phyloP scores from a whole-genome alignment of 2,113 vertebrate genomes.

The Notarius quadriscutis region DNA sequence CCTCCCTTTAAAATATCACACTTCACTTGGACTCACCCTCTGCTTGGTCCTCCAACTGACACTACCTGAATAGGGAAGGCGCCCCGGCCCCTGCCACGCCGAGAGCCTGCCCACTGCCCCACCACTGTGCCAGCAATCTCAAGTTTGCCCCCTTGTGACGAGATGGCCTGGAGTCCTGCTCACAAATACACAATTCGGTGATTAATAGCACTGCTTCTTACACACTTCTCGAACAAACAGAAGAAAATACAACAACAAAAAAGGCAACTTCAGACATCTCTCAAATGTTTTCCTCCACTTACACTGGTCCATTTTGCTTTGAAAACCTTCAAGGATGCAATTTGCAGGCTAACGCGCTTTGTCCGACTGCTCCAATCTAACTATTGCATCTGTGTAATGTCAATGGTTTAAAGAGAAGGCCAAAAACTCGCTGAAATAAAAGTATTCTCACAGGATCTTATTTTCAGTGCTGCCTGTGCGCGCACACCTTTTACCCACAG shows the following conservation, averaged over 20 bases:
- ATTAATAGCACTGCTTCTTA: not conserved
- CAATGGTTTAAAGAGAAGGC: not conserved
- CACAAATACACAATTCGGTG: not conserved
- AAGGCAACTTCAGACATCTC: not conserved
- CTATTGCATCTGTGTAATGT: not conserved
- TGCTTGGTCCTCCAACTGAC: slow-evolving; percentile 86
- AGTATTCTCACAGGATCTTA: not conserved
- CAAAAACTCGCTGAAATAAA: not conserved
- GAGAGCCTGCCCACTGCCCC: slow-evolving; percentile 91
- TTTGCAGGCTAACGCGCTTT: too few relatives aligned
- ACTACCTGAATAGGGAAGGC: slow-evolving; percentile 89
- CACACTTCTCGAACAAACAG: not conserved
- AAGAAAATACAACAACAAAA: not conserved
- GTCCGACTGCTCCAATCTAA: not conserved
- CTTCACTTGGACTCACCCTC: slow-evolving; percentile 77
- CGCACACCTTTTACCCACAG: not conserved
- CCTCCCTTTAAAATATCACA: too few relatives aligned
- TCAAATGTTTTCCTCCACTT: not conserved
- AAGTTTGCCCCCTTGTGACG: slow-evolving; percentile 93
- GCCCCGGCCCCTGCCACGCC: slow-evolving; percentile 83
- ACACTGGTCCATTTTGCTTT: not conserved
- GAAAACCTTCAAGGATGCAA: too few relatives aligned
- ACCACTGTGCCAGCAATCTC: slow-evolving; percentile 96
- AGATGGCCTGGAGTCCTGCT: slow-evolving; percentile 83
- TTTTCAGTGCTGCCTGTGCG: not conserved